Base-by-base conservation (phyloP, 2,113 vertebrate genomes). In the Platysternon megacephalum region DNA sequence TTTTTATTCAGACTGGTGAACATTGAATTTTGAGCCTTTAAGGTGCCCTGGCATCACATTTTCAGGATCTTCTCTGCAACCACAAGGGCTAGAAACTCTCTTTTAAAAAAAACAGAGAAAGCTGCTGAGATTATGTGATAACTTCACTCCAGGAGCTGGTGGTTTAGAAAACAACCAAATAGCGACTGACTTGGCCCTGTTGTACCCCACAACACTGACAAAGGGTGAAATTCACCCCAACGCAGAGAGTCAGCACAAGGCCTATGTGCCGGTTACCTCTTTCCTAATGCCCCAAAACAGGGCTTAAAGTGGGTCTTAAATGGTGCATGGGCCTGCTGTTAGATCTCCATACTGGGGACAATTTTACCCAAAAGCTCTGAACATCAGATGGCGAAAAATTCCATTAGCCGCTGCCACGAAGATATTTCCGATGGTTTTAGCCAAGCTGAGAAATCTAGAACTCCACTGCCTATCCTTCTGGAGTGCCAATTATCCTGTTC, bases 401-500 rank as follows among this genome's bases (percentile, higher is more conserved):
- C 53, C 87, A 12, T 49, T 81, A 81, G 93, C 78, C 2, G 35
- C 86, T 81, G 82, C 79, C 86, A 55, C 35, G 12, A 91, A 85
- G 2, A 0, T 1, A 24, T 49, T 81, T 52, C 46, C 65, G 0
- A 0, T 79, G 79, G 32, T 46, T 2, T 1, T 3, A 79, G 32
- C 7, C 93, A 68, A 48, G 26, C 74, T 19, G 11, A 35, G 49
- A 78, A 89, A 29, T 0, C 6, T 35, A 86, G 51, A 26, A 61
- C 22, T 2, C 53, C 48, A 29, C 88, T 53, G 55, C 85, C 42
- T 88, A 94, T 24, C 51, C 86, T 56, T 11, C 0, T 76, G 84
- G 84, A 79, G 12, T 1, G 8, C 11, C 76, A 42, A 51, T 48
- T 11, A 13, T 1, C 0, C 1, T 8, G 6, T 82, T 52, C 56